Base-by-base conservation (phyloP, 2,797 vertebrate species). In the Eurystomus glaucurus region DNA sequence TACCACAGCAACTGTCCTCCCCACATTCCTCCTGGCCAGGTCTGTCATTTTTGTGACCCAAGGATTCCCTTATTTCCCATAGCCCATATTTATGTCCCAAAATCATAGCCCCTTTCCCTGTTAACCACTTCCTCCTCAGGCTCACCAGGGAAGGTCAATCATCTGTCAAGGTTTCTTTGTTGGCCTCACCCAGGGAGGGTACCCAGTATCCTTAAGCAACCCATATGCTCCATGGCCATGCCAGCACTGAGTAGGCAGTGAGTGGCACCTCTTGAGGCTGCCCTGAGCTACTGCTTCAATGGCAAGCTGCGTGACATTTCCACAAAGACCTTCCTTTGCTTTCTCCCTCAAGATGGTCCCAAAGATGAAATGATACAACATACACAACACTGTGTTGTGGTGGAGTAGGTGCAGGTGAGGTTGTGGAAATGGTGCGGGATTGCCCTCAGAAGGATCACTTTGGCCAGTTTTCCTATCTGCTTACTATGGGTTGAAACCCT, bases 271-370 rank as follows among this genome's bases (percentile, higher is more conserved):
- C 62, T 58, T 26, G 41, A 61, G n/a, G 60, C 55, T 77, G 41
- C 39, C 20, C 13, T 6, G 55, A 88, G 64, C 21, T 0, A 0
- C 7, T 7, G 28, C 25, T 80, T 80, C 2, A 1, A 57, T 62
- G 43, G 21, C 41, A 82, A 60, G 18, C 29, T 76, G 35, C 0
- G 0, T 23, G 29, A 33, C 43, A 25, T 84, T 71, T 90, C 54
- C 50, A 75, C 23, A 62, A 75, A 81, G 17, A 60, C 10, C 10
- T 3, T 68, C 75, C 31, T 52, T 83, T 58, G 33, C 17, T 92
- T 69, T 79, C 45, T 21, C 14, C 18, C 51, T 93, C 2, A 0
- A 55, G 64, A 29, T 2, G 2, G 16, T 70, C 50, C 16, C 48
- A 45, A 78, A 72, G 31, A n/a, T 26, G 2, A 68, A 91, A 88